phyloP scores from a whole-genome alignment of 2,113 vertebrate genomes.

The Gavia stellata region DNA sequence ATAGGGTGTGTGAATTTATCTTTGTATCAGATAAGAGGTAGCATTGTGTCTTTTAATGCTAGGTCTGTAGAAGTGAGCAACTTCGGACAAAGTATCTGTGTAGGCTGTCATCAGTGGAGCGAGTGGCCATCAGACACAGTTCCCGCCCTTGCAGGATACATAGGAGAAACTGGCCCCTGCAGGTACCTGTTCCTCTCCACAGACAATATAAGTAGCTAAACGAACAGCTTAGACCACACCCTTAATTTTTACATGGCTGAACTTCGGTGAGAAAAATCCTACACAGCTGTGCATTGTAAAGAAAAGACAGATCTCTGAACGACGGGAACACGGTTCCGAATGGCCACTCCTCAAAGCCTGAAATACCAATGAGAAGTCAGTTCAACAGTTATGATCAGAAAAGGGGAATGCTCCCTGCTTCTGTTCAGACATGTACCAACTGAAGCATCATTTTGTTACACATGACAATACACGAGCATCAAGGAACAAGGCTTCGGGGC shows the following conservation, averaged over 20 bases:
- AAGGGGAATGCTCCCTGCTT: not conserved
- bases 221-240: not conserved
- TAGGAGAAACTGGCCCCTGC: not conserved
- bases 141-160: not conserved
- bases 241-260: not conserved
- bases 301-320: not conserved
- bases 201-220: not conserved
- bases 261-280: not conserved
- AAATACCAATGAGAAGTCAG: not conserved
- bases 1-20: not conserved
- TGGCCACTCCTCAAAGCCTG: not conserved
- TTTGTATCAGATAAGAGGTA: not conserved
- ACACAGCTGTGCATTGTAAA: accelerated
- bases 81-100: not conserved
- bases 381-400: not conserved
- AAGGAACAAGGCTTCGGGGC: not conserved
- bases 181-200: not conserved
- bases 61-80: not conserved
- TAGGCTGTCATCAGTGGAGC: not conserved
- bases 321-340: not conserved
- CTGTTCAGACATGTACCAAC: not conserved
- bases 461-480: not conserved
- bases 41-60: not conserved
- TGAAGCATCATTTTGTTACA: not conserved
- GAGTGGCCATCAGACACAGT: accelerated